These are phyloP conservation scores for Lasioglossum lativentre DNA, from an alignment of 2,888 invertebrate genomes.

Conservation along the genomic window DNA sequence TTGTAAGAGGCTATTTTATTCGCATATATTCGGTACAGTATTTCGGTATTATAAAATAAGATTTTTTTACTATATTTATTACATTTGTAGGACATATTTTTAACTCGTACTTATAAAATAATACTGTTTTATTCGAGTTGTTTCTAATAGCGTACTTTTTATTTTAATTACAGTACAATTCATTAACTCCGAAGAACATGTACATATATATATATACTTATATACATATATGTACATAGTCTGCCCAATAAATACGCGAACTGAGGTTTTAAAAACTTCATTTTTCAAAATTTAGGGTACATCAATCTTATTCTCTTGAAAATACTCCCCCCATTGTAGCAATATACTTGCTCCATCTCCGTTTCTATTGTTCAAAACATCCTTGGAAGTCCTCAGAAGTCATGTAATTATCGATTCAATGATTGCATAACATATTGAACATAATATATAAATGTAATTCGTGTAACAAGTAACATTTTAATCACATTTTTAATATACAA, in stretches of 20 bases:
- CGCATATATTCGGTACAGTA: background rate
- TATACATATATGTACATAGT: background rate
- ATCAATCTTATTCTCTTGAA: too few species aligned
- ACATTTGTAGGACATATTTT: background rate
- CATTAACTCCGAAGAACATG: background rate
- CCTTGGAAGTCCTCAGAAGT: too few species aligned
- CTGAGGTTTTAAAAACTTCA: too few species aligned
- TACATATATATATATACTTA: background rate
- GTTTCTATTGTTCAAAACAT: too few species aligned
- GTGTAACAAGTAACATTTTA: slow-evolving; percentile 15
- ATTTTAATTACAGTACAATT: slow-evolving; percentile 2
- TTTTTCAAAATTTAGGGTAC: too few species aligned
- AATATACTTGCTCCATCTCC: too few species aligned
- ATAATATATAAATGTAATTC: background rate
- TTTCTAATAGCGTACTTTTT: background rate
- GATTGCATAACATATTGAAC: slow-evolving; percentile 15
- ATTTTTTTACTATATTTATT: background rate
- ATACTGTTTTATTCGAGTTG: slow-evolving; percentile 12
- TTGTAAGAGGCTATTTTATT: slow-evolving; percentile 1
- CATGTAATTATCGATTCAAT: background rate
- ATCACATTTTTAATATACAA: slow-evolving; percentile 24
- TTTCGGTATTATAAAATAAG: background rate
- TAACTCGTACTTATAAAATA: slow-evolving; percentile 1
- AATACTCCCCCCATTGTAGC: too few species aligned
- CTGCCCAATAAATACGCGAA: too few species aligned